phyloP scores from a whole-genome alignment of 2,888 invertebrate species.

The Isoperla grammatica region DNA sequence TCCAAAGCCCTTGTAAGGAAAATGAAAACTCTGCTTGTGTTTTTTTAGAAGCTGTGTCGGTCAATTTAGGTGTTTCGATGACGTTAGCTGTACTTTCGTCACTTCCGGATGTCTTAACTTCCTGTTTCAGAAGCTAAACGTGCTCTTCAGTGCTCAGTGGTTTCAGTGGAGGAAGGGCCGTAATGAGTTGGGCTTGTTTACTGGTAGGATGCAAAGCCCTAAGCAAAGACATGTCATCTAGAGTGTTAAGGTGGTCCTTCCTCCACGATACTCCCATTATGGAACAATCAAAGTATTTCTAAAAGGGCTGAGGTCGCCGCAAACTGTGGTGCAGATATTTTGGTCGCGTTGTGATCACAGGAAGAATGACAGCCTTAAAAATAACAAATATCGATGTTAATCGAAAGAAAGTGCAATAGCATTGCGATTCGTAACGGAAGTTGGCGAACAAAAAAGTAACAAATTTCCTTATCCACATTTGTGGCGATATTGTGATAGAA shows the following conservation, averaged over 20 bases:
- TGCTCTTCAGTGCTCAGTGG: too few relatives aligned
- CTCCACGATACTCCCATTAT: neutral
- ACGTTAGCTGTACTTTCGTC: too few relatives aligned
- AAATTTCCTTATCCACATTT: constrained; percentile 17
- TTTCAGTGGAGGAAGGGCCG: too few relatives aligned
- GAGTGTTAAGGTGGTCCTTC: neutral
- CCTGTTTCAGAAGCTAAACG: too few relatives aligned
- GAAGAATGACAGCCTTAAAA: constrained; percentile 17
- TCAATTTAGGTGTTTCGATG: too few relatives aligned
- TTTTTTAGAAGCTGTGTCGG: too few relatives aligned
- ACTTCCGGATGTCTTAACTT: too few relatives aligned
- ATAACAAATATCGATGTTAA: constrained; percentile 3
- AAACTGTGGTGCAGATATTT: constrained; percentile 12
- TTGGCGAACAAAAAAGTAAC: constrained; percentile 12
- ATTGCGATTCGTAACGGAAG: constrained; percentile 19
- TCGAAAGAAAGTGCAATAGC: constrained; percentile 7
- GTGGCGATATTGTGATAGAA: constrained; percentile 28
- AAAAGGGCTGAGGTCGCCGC: too few relatives aligned
- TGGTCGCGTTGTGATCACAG: constrained; percentile 16
- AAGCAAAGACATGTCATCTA: too few relatives aligned
- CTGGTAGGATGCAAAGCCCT: neutral
- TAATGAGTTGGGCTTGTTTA: too few relatives aligned
- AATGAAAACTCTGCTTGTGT: too few relatives aligned
- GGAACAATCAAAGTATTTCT: neutral
- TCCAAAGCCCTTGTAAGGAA: too few relatives aligned